Evolutionary conservation across 2,797 vertebrate genomes (phyloP).

Genomic region (Characodon lateralis): DNA sequence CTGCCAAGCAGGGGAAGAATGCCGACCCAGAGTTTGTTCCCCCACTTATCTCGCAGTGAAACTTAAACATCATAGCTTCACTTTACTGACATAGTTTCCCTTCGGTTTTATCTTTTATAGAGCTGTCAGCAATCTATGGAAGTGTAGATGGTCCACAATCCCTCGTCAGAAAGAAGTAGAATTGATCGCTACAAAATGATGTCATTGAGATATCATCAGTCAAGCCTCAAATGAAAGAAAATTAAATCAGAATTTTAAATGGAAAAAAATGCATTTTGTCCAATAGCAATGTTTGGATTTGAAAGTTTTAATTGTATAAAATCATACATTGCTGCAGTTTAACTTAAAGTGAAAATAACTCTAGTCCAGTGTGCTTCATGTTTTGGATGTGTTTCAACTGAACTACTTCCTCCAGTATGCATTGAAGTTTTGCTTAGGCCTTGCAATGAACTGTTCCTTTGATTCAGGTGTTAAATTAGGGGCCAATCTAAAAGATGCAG

Average conservation of each 20-base stretch:
- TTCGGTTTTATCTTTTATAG: not conserved
- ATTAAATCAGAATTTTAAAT: not conserved
- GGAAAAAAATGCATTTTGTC: not conserved
- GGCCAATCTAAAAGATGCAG: not conserved
- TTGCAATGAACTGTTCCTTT: not conserved
- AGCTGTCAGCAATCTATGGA: not conserved
- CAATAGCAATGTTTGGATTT: not conserved
- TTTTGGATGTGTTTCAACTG: not conserved
- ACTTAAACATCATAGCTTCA: slow-evolving; percentile 14
- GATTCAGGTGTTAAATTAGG: not conserved
- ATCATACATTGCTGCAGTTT: not conserved
- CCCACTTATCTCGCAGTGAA: slow-evolving; percentile 14
- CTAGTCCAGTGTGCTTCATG: not conserved
- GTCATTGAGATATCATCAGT: not conserved
- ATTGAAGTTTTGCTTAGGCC: not conserved
- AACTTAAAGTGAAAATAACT: not conserved
- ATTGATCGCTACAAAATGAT: not conserved
- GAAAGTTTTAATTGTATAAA: not conserved
- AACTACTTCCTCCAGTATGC: not conserved
- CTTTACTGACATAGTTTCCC: slow-evolving; percentile 1
- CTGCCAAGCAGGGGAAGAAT: slow-evolving; percentile 19
- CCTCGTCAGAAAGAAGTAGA: not conserved
- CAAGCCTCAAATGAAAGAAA: not conserved
- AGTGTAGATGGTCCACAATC: not conserved
- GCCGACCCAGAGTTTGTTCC: slow-evolving; percentile 21